Evolutionary conservation across 1,140 invertebrate genomes (phyloP).

Genomic region (Dendroctonus ponderosae): DNA sequence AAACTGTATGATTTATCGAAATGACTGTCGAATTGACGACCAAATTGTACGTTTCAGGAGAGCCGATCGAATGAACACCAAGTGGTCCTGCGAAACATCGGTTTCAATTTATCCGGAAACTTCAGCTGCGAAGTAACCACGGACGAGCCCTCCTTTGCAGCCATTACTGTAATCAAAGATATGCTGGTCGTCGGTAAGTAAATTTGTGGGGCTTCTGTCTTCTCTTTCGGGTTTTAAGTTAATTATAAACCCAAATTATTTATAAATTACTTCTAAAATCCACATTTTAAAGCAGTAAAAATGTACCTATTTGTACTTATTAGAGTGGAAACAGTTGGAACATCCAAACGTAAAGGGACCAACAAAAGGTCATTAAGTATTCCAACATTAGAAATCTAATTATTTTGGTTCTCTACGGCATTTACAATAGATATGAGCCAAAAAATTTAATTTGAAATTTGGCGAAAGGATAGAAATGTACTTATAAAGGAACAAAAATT

Average conservation of each 20-base stretch:
- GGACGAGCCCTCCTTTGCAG: constrained; percentile 73
- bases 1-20: constrained; percentile 3
- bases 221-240: constrained; percentile 2
- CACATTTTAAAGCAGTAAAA: too few species aligned
- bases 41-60: constrained; percentile 56
- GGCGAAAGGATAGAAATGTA: too few species aligned
- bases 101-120: constrained; percentile 71
- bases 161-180: constrained; percentile 61
- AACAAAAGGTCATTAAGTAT: too few species aligned
- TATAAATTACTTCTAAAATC: too few species aligned
- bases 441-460: too few species aligned
- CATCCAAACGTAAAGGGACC: too few species aligned
- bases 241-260: neutral
- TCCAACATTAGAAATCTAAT: too few species aligned
- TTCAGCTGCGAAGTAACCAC: constrained; percentile 85
- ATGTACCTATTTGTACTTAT: too few species aligned
- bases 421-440: too few species aligned
- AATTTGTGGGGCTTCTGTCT: neutral
- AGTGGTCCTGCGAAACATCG: constrained; percentile 69
- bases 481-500: too few species aligned
- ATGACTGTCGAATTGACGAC: constrained; percentile 11
- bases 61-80: constrained; percentile 70
- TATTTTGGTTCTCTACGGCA: too few species aligned
- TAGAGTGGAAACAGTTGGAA: too few species aligned
- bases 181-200: constrained; percentile 70